Base-by-base conservation (phyloP, 2,113 vertebrate genomes). In the Corythoichthys haematopterus region DNA sequence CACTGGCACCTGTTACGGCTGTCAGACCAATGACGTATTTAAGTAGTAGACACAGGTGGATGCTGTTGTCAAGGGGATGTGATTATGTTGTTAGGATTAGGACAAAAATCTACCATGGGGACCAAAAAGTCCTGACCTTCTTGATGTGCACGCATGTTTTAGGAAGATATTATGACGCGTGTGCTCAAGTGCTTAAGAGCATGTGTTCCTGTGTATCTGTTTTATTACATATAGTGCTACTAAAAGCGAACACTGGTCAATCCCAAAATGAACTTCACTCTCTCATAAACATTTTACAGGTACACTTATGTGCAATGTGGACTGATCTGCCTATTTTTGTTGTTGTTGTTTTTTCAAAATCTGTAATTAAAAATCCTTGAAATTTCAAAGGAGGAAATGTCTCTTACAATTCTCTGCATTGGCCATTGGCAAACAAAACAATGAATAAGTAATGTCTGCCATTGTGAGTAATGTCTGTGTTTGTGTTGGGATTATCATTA, bases 41-140 rank as follows among this genome's bases (percentile, higher is more conserved):
- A 83, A 69, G 69, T 67, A 47, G 68, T 76, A 83, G 75, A 82
- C 56, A 77, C 82, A 75, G 51, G 1, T 12, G 69, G 87, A 87
- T 90, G 83, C 68, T 71, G 85, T 88, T 88, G 74, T 84, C 76
- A 53, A 10, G 72, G 84, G 58, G 79, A 90, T 78, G 40, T 79
- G 66, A 75, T 70, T 61, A 74, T 72, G 79, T 87, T 88, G 79
- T 82, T 77, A 79, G 87, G 80, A 80, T 43, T 36, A 71, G 68
- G 64, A 77, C 71, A 60, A 77, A 43, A 82, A 65, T 84, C 74
- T 65, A 78, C 77, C 37, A 58, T 67, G 46, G 71, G 72, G 71
- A 74, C 58, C 10, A 47, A 61, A 66, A 62, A 46, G 52, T 59
- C 28, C 12, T 52, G 55, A 64, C 64, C 48, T 61, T 61, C 59